Percentiles rank a stretch among this genome's conserved stretches.
Conservation (phyloP, 92 coral and sea anemone species). For the Phenganax subtilis region DNA sequence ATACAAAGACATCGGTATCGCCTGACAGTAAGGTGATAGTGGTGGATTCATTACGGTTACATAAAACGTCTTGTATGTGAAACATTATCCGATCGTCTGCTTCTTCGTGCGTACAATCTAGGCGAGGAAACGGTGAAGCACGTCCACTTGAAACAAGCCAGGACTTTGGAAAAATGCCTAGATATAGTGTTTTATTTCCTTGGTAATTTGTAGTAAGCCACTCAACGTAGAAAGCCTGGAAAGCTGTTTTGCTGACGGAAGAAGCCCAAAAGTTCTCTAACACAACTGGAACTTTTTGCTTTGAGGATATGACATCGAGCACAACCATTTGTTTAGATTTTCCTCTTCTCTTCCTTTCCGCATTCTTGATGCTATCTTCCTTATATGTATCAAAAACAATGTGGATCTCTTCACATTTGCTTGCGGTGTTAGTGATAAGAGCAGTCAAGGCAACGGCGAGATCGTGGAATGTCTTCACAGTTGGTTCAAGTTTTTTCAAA, state of each 20-base stretch:
- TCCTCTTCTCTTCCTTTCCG: background rate
- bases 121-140: background rate
- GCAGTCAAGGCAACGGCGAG: conserved; percentile 6
- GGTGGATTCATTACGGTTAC: background rate
- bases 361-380: conserved; percentile 15
- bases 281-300: conserved; percentile 1
- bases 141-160: conserved; percentile 8
- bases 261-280: conserved; percentile 14
- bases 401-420: conserved; percentile 6
- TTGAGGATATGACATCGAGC: background rate
- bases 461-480: conserved; percentile 6
- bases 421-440: background rate
- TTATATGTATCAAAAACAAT: background rate
- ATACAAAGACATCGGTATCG: background rate
- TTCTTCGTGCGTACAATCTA: background rate
- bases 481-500: background rate
- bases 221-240: conserved; percentile 13
- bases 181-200: background rate
- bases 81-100: conserved; percentile 1
- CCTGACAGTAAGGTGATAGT: background rate
- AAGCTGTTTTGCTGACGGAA: background rate
- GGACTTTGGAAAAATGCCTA: background rate
- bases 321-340: conserved; percentile 8
- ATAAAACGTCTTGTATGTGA: conserved; percentile 7
- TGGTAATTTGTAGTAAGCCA: conserved; percentile 5